Percentiles rank a stretch among this genome's conserved stretches.
phyloP scores from a whole-genome alignment of 1,140 invertebrate species.

The Caenorhabditis inopinata region DNA sequence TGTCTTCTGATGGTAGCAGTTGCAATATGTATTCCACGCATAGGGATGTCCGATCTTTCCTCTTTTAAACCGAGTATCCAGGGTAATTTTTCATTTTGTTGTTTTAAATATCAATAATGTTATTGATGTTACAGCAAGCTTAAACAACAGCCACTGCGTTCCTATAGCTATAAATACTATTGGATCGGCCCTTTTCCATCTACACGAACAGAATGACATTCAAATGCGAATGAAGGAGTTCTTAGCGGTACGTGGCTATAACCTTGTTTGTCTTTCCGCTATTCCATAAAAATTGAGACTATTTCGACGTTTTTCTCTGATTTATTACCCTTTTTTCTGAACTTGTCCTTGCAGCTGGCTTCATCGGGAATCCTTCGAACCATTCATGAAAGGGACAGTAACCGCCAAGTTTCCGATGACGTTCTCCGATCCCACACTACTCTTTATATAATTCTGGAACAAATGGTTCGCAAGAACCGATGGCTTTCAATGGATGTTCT shows the following conservation, averaged over 20 bases:
- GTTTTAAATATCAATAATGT: slow-evolving; percentile 1
- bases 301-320: too few species aligned
- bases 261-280: background rate
- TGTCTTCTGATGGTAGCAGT: slow-evolving; percentile 98
- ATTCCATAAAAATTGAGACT: too few species aligned
- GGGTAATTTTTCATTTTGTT: slow-evolving; percentile 68
- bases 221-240: slow-evolving; percentile 98
- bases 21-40: slow-evolving; percentile 91
- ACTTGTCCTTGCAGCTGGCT: slow-evolving; percentile 53
- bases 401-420: slow-evolving; percentile 40
- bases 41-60: slow-evolving; percentile 85
- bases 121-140: slow-evolving; percentile 52
- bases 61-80: slow-evolving; percentile 78
- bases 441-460: slow-evolving; percentile 61
- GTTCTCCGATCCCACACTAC: slow-evolving; percentile 52
- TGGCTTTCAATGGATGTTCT: slow-evolving; percentile 62
- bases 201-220: slow-evolving; percentile 89
- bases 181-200: slow-evolving; percentile 89
- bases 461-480: slow-evolving; percentile 55
- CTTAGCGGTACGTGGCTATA: slow-evolving; percentile 73
- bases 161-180: slow-evolving; percentile 93
- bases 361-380: slow-evolving; percentile 62
- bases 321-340: background rate
- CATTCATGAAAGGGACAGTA: slow-evolving; percentile 38
- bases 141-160: slow-evolving; percentile 96